These are phyloP conservation scores for Caenorhabditis virilis DNA, from an alignment of 2,888 invertebrate genomes.

Conservation along the genomic window DNA sequence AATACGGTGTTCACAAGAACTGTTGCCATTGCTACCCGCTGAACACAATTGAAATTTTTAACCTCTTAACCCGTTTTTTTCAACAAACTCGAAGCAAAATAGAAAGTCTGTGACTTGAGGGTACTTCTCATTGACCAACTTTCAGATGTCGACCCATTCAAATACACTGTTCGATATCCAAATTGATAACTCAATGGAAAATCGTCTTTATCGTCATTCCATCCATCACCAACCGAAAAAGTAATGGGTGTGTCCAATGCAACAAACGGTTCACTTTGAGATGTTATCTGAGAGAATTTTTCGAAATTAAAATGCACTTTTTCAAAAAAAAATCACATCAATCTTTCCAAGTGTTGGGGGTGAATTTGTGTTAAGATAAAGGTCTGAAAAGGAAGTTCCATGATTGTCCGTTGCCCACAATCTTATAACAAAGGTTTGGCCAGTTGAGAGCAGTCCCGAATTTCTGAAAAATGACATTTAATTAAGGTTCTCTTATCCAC, in stretches of 20 bases:
- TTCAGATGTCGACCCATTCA: slow-evolving; percentile 15
- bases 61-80: no score
- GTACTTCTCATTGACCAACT: slow-evolving; percentile 28
- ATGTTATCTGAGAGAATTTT: slow-evolving; percentile 10
- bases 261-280: slow-evolving; percentile 4
- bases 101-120: slow-evolving; percentile 23
- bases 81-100: slow-evolving; percentile 35
- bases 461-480: slow-evolving; percentile 7
- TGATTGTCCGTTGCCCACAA: slow-evolving; percentile 32
- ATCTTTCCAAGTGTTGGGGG: slow-evolving; percentile 30
- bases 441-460: slow-evolving; percentile 22
- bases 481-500: background rate
- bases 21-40: background rate
- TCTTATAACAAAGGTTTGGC: slow-evolving; percentile 23
- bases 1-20: slow-evolving; percentile 33
- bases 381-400: slow-evolving; percentile 28
- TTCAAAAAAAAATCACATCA: slow-evolving; percentile 11
- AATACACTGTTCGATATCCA: slow-evolving; percentile 19
- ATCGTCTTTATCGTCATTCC: slow-evolving; percentile 39
- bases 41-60: background rate
- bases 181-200: slow-evolving; percentile 34
- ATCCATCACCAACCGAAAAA: slow-evolving; percentile 40
- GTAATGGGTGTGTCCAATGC: slow-evolving; percentile 29
- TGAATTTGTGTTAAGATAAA: slow-evolving; percentile 25
- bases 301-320: background rate